Percentiles rank a stretch among this genome's conserved stretches.
phyloP scores from a whole-genome alignment of 2,113 vertebrate species.

The Anoplopoma fimbria region DNA sequence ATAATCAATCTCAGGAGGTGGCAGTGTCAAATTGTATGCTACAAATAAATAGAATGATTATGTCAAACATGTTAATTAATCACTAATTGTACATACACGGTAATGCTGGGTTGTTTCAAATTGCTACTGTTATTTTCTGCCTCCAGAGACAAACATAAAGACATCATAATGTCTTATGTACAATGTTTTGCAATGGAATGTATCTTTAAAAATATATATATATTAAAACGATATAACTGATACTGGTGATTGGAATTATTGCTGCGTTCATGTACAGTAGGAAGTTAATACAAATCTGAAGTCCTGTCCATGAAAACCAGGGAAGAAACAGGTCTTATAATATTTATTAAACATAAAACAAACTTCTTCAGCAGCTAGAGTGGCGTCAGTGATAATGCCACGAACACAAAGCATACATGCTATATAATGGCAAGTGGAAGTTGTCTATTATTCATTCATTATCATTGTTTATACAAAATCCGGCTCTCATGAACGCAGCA shows the following conservation, averaged over 20 bases:
- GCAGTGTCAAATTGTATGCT: background rate
- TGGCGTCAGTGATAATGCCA: background rate
- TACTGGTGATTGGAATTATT: background rate
- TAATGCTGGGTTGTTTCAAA: background rate
- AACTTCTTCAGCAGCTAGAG: background rate
- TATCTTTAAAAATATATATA: background rate
- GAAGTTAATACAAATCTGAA: too few species aligned
- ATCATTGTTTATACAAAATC: background rate
- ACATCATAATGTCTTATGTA: too few species aligned
- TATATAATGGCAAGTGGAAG: background rate
- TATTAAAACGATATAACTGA: background rate
- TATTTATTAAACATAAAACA: background rate
- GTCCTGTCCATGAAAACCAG: background rate
- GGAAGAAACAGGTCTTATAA: background rate
- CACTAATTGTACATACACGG: background rate
- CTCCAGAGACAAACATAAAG: background rate
- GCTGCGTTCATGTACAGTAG: background rate
- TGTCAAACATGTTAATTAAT: background rate
- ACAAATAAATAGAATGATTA: background rate
- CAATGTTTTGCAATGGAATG: background rate
- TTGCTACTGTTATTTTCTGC: background rate
- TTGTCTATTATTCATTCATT: background rate
- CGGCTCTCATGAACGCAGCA: background rate
- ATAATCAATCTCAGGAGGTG: background rate
- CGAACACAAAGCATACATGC: background rate